Evolutionary conservation across 2,113 vertebrate genomes (phyloP), one percentile per base, ranked within the genome.

Genomic region (Calidris pugnax): DNA sequence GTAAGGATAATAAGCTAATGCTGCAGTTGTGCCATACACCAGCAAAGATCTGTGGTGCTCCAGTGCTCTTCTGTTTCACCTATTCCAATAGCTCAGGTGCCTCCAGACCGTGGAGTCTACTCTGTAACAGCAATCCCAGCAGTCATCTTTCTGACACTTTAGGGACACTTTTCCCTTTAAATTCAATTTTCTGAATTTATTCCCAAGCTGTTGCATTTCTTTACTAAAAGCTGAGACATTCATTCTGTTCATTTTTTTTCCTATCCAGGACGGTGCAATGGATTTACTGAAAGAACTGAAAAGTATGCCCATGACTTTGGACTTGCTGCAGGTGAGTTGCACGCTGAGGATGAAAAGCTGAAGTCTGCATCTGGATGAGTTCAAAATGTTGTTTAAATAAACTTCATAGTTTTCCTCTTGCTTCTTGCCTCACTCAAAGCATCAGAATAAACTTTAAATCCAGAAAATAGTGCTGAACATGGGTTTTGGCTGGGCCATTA

Each of bases 211-310:
- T 50, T 81, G 28, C 9, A 33, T 66, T 84, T 87, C 35, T 33
- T 79, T 53, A 20, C 7, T 32, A 57, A 33, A 74, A 60, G 20
- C 48, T 64, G 73, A 90, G 74, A 20, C 14, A 5, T 32, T 93
- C 32, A 45, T 24, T 76, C 60, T 68, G 33, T 41, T 76, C 87
- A 14, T 56, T 41, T 73, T 79, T 79, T 77, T 48, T 93, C 59
- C 30, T 69, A n/a, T 82, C 18, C 92, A 99, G 99, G 99, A 99
- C 19, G 99, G 99, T 48, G 99, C 99, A 73, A 96, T 99, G 80
- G 99, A 99, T 95, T 98, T 99, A 89, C 98, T 99, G 89, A 99
- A 97, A 87, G 99, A 99, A 92, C 97, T 99, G 86, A 99, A 99
- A 97, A 98, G 97, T 96, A 99, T 99, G 97, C 98, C 98, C 7